Evolutionary conservation across 64 coral and sea anemone species (phyloP).

Genomic region (Dendronephthya gigantea): DNA sequence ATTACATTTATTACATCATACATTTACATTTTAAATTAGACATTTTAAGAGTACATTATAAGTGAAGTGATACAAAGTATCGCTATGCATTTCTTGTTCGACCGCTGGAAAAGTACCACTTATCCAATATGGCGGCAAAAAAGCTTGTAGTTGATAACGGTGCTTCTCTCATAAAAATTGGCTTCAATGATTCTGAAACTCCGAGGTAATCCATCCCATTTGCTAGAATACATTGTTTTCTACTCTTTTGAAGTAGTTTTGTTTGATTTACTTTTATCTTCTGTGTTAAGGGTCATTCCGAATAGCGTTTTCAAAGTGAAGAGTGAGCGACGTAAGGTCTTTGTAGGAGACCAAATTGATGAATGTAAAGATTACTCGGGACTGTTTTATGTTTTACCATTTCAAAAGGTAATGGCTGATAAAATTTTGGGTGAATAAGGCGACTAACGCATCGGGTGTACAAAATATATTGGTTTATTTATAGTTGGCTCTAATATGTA

Average conservation of each 20-base stretch:
- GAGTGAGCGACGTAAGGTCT: constrained; percentile 72
- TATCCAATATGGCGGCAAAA: constrained; percentile 74
- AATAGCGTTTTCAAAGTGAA: constrained; percentile 94
- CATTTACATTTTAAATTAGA: no score
- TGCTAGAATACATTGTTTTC: neutral
- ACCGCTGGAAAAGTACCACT: neutral
- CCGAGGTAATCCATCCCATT: constrained; percentile 49
- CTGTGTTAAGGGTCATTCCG: constrained; percentile 51
- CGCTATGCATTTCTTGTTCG: neutral
- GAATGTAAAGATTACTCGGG: constrained; percentile 95
- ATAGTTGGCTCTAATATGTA: no score
- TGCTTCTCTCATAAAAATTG: constrained; percentile 53
- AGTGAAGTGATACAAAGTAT: neutral
- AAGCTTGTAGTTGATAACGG: constrained; percentile 75
- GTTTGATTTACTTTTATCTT: neutral
- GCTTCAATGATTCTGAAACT: constrained; percentile 44
- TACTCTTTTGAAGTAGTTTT: neutral
- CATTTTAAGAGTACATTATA: no score
- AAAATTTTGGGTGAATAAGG: neutral
- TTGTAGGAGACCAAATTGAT: constrained; percentile 83
- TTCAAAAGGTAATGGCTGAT: constrained; percentile 38
- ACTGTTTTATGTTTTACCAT: constrained; percentile 74
- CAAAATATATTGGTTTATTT: neutral
- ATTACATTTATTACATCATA: no score
- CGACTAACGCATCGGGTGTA: neutral